phyloP scores from a whole-genome alignment of 2,797 vertebrate genomes.

The Staurois parvus region DNA sequence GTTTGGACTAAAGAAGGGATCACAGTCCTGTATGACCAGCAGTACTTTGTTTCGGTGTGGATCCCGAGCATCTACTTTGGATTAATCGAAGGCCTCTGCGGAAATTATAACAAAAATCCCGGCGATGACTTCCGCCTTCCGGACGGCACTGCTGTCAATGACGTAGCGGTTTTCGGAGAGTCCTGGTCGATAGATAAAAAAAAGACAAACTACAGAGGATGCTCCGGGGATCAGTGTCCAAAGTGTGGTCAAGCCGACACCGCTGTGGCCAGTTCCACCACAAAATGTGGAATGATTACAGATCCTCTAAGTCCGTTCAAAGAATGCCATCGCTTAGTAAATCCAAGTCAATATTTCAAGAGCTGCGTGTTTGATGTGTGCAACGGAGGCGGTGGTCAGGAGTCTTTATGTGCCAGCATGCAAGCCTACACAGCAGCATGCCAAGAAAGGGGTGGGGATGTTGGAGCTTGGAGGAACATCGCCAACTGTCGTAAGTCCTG shows the following conservation, averaged over 20 bases:
- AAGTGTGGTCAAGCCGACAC: not conserved
- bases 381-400: slow-evolving; percentile 29
- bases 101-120: slow-evolving; percentile 67
- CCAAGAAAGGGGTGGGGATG: slow-evolving; percentile 61
- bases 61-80: slow-evolving; percentile 68
- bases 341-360: slow-evolving; percentile 61
- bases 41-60: slow-evolving; percentile 63
- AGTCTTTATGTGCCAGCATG: slow-evolving; percentile 66
- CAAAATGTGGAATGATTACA: slow-evolving; percentile 68
- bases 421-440: slow-evolving; percentile 70
- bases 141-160: slow-evolving; percentile 14
- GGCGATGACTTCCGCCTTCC: slow-evolving; percentile 70
- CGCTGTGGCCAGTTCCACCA: slow-evolving; percentile 38
- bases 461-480: slow-evolving; percentile 68
- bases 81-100: slow-evolving; percentile 70
- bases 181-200: slow-evolving; percentile 66
- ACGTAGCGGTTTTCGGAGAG: slow-evolving; percentile 64
- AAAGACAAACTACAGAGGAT: slow-evolving; percentile 60
- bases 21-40: slow-evolving; percentile 64
- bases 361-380: slow-evolving; percentile 72
- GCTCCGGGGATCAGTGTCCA: slow-evolving; percentile 38
- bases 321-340: slow-evolving; percentile 66
- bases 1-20: slow-evolving; percentile 69
- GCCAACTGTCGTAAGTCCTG: slow-evolving; percentile 72
- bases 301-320: slow-evolving; percentile 63